A percentile compares a stretch with the other conserved stretches of the same genome.
Conservation (phyloP, 2,113 vertebrate species). For the Daboia siamensis region DNA sequence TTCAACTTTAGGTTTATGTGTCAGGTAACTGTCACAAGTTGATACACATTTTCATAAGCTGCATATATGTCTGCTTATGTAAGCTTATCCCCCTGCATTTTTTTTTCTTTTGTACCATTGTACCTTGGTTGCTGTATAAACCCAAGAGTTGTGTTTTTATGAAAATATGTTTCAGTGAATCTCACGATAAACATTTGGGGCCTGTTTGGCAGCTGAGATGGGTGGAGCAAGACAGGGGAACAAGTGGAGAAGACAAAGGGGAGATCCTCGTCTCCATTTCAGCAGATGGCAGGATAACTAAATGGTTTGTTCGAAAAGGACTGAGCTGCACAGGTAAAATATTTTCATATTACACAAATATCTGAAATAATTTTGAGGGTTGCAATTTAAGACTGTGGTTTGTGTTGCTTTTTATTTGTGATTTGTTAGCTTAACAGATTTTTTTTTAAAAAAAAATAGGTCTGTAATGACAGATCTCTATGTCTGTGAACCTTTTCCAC, state of each 20-base stretch:
- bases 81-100: background rate
- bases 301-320: constrained; percentile 80
- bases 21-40: accelerated
- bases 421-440: background rate
- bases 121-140: background rate
- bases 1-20: background rate
- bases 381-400: background rate
- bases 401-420: background rate
- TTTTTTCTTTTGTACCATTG: background rate
- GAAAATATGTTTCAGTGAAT: constrained; percentile 69
- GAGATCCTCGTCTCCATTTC: constrained; percentile 83
- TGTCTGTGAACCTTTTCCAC: background rate
- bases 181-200: constrained; percentile 73
- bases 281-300: constrained; percentile 80
- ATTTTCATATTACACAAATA: background rate
- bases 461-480: background rate
- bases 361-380: background rate
- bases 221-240: constrained; percentile 72
- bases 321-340: constrained; percentile 79
- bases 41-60: background rate
- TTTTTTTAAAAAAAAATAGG: background rate
- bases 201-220: constrained; percentile 88
- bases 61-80: background rate
- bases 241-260: constrained; percentile 67
- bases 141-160: background rate